Base-by-base conservation (phyloP, 2,797 vertebrate species). In the Clarias pachynema region DNA sequence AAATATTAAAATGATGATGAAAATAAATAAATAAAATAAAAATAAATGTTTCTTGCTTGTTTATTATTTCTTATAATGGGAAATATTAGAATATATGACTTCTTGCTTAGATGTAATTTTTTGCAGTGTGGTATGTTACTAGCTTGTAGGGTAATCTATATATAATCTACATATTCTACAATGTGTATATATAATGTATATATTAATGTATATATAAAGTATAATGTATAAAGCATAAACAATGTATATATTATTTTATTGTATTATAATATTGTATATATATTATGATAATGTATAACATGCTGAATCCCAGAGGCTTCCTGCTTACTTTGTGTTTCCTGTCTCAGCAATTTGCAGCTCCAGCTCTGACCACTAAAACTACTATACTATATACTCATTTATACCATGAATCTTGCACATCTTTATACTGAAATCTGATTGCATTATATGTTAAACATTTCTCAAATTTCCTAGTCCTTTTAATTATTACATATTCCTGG, bases 291-390 rank as follows among this genome's bases (percentile, higher is more conserved):
- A 26, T 26, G 22, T 49, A n/a, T 73, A 73, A 18, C 40, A 53
- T 53, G 16, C 40, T n/a, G 40, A 49, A 73, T 49, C n/a, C 16
- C 70, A 73, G 14, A 26, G 44, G 44, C 44, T 26, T 53, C 72
- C 44, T 74, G 44, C 53, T 74, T 74, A 53, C 14, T 74, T 26
- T 26, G 69, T n/a, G n/a, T 26, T 53, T 53, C 72, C 72, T 74
- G 44, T 53, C 5, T 73, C 24, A 5, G 44, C 12, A 7, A 6
- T 22, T 60, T 72, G 37, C 22, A 14, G 10, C 4, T 72, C 37
- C 68, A 22, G 68, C 69, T 2, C 9, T 72, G 70, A 73, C 70
- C 24, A 73, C 40, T 70, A 37, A 40, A 9, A 24, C 24, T 26
- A 26, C 24, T 73, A 14, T 6, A 49, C 40, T 40, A 5, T 74